These are phyloP conservation scores for Istiophorus platypterus DNA, from an alignment of 2,113 vertebrate species.

Conservation along the genomic window DNA sequence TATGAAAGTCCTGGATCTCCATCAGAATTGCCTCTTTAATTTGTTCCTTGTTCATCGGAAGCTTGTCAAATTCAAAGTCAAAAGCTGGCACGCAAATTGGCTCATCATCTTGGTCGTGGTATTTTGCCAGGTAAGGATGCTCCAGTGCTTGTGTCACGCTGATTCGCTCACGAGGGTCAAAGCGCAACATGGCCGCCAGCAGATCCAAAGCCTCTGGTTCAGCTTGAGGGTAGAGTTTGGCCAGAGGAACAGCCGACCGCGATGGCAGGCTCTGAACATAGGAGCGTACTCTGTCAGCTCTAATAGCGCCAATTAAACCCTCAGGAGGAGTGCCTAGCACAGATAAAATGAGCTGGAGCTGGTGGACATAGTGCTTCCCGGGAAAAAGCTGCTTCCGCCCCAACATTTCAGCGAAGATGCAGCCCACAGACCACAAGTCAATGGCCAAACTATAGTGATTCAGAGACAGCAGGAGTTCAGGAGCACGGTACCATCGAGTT, in stretches of 20 bases:
- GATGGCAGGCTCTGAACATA: slow-evolving; percentile 92
- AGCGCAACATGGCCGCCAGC: slow-evolving; percentile 87
- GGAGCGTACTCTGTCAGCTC: slow-evolving; percentile 91
- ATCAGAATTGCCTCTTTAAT: slow-evolving; percentile 94
- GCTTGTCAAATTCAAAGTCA: slow-evolving; percentile 93
- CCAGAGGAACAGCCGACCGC: slow-evolving; percentile 86
- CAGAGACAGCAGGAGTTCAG: slow-evolving; percentile 92
- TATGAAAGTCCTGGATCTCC: slow-evolving; percentile 93
- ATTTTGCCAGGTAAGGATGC: slow-evolving; percentile 92
- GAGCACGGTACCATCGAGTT: slow-evolving; percentile 96
- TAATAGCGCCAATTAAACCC: slow-evolving; percentile 88
- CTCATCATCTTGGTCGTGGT: slow-evolving; percentile 94
- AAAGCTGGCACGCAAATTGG: slow-evolving; percentile 95
- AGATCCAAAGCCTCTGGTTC: slow-evolving; percentile 88
- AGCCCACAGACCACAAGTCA: slow-evolving; percentile 96
- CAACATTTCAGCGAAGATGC: slow-evolving; percentile 97
- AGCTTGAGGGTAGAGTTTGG: slow-evolving; percentile 86
- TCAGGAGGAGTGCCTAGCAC: slow-evolving; percentile 92
- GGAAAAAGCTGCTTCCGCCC: slow-evolving; percentile 94
- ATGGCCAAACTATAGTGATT: slow-evolving; percentile 95
- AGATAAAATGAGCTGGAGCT: slow-evolving; percentile 93
- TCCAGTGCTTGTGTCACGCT: slow-evolving; percentile 88
- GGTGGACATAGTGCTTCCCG: slow-evolving; percentile 93
- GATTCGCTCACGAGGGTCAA: slow-evolving; percentile 90
- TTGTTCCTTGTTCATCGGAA: slow-evolving; percentile 86